phyloP scores from a whole-genome alignment of 2,113 vertebrate species.

The rat (Rattus norvegicus) region GRCr8 NC_086019.1:131049001-131049500 shows the following conservation, averaged over 20 bases:
- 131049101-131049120: background rate
- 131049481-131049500: background rate
- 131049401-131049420: background rate
- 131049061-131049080: background rate
- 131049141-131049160: background rate
- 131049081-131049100: background rate
- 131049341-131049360: background rate
- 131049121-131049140: background rate
- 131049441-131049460: background rate
- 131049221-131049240: rapidly evolving
- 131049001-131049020: background rate
- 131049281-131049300: background rate
- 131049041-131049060: background rate
- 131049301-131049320: background rate
- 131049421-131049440: background rate
- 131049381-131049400: background rate
- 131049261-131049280: background rate
- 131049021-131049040: background rate
- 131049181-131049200: background rate
- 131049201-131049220: background rate
- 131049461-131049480: background rate
- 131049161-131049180: background rate
- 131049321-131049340: background rate
- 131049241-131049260: background rate
- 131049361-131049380: background rate